Evolutionary conservation across 2,113 vertebrate species (phyloP).

Genomic region (Genyomyrus donnyi): DNA sequence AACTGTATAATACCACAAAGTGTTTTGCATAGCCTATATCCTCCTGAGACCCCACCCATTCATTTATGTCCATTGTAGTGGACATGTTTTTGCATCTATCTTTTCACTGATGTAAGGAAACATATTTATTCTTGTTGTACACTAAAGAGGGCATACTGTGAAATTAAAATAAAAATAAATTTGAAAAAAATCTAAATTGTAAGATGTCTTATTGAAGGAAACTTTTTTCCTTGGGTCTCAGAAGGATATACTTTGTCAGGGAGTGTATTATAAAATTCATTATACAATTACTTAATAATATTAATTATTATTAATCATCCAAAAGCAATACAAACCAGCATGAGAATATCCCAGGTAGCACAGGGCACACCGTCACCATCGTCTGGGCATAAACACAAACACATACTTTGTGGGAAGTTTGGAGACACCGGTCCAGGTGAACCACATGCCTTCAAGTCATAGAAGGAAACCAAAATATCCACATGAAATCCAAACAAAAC

Average conservation of each 20-base stretch:
- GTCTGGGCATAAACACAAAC: not conserved
- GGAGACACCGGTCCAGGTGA: not conserved
- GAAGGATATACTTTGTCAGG: not conserved
- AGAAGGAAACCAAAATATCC: no score
- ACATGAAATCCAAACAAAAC: not conserved
- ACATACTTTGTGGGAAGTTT: not conserved
- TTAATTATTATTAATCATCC: not conserved
- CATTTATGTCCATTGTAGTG: no score
- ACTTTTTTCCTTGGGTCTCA: no score
- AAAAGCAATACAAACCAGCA: not conserved
- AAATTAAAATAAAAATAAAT: no score
- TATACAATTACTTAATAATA: not conserved
- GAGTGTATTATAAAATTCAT: not conserved
- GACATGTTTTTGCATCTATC: no score
- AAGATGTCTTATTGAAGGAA: no score
- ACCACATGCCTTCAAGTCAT: not conserved
- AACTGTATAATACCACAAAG: not conserved
- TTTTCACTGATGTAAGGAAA: no score
- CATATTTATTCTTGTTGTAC: no score
- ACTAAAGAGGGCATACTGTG: no score
- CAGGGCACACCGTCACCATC: not conserved
- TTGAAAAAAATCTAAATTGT: no score
- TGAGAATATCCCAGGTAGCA: not conserved
- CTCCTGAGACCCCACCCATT: no score
- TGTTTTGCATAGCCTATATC: not conserved